Evolutionary conservation across 92 coral and sea anemone species (phyloP).

Genomic region (Palythoa grandiflora): DNA sequence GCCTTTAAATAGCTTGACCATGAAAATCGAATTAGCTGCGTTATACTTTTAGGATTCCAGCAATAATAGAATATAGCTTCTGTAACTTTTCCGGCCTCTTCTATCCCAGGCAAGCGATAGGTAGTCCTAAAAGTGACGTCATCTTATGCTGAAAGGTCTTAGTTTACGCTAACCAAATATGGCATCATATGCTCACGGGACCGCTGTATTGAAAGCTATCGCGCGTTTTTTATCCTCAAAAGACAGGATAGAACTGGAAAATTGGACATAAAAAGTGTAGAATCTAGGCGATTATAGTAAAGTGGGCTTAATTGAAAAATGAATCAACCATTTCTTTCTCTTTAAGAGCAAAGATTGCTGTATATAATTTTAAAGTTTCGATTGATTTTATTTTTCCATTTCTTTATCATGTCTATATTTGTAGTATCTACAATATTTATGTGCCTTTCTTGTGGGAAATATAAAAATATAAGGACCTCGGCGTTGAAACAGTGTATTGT

Average conservation of each 20-base stretch:
- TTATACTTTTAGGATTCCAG: constrained; percentile 29
- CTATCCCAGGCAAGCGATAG: constrained; percentile 7
- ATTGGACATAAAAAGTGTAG: not conserved
- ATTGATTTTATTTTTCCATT: not conserved
- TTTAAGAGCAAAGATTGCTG: not conserved
- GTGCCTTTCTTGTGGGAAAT: not conserved
- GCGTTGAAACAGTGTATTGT: not conserved
- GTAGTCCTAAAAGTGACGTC: constrained; percentile 13
- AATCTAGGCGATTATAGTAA: not conserved
- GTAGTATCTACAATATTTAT: not conserved
- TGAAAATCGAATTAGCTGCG: constrained; percentile 40
- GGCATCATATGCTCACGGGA: not conserved
- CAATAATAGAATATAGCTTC: constrained; percentile 10
- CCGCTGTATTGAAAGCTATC: not conserved
- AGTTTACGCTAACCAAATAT: not conserved
- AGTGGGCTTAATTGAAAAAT: not conserved
- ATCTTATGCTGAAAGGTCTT: constrained; percentile 3
- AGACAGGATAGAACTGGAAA: not conserved
- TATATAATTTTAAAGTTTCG: not conserved
- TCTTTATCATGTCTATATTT: not conserved
- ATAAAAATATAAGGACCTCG: not conserved
- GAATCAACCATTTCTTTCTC: not conserved
- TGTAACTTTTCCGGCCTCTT: constrained; percentile 33
- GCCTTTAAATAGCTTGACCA: constrained; percentile 37
- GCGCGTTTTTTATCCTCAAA: not conserved